Evolutionary conservation across 2,113 vertebrate species (phyloP).

Genomic region (Pampusana beccarii): DNA sequence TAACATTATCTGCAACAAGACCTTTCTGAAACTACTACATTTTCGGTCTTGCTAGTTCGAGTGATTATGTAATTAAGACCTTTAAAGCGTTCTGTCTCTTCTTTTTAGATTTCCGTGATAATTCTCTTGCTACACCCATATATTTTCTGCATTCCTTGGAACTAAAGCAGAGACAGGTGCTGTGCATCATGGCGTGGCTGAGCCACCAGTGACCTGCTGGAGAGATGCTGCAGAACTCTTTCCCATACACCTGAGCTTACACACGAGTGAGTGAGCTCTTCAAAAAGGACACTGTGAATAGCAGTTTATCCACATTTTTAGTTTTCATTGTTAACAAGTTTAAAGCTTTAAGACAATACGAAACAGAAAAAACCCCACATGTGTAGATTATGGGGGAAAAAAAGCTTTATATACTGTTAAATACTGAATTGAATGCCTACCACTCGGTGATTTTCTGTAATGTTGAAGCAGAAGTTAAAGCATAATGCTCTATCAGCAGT

Average conservation of each 20-base stretch:
- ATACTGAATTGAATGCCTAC: background rate
- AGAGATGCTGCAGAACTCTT: background rate
- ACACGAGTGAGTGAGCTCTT: background rate
- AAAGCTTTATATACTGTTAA: background rate
- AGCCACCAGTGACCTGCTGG: background rate
- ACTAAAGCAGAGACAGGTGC: background rate
- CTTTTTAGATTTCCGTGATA: background rate
- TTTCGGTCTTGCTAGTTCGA: background rate
- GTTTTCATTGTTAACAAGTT: background rate
- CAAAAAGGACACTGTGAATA: background rate
- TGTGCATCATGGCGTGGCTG: background rate
- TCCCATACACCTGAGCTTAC: background rate
- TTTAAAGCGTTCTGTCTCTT: background rate
- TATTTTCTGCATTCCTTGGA: background rate
- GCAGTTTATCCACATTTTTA: background rate
- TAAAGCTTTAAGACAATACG: background rate
- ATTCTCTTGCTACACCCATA: background rate
- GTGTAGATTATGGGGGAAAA: rapidly evolving
- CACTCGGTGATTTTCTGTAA: background rate
- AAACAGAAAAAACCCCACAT: background rate
- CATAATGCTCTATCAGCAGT: background rate
- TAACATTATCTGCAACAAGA: background rate
- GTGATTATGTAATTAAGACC: background rate
- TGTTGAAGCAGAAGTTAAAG: background rate
- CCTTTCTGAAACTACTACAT: background rate